A percentile compares a stretch with the other conserved stretches of the same genome.
Evolutionary conservation across 2,113 vertebrate species (phyloP).

Genomic region (Perca fluviatilis): DNA sequence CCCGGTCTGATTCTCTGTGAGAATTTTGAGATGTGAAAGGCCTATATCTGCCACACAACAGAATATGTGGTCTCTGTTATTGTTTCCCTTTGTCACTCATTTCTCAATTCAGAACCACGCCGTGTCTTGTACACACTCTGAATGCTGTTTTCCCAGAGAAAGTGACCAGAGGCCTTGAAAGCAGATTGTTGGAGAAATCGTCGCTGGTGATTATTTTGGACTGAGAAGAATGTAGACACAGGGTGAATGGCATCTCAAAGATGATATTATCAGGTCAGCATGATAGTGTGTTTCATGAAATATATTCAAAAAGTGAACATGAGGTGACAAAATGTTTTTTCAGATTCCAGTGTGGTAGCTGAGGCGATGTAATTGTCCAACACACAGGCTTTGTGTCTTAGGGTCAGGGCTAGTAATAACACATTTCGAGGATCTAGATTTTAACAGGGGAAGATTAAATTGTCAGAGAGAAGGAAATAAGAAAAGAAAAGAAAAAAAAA

Average conservation of each 20-base stretch:
- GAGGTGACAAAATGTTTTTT: neutral
- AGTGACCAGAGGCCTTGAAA: constrained; percentile 15
- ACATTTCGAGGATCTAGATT: constrained; percentile 10
- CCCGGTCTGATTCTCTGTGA: constrained; percentile 51
- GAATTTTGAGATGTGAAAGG: constrained; percentile 53
- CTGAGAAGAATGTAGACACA: neutral
- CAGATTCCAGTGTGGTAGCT: neutral
- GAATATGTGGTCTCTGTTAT: constrained; percentile 39
- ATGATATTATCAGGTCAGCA: neutral
- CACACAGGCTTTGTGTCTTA: constrained; percentile 3
- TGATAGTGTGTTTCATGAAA: neutral
- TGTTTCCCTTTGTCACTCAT: constrained; percentile 57
- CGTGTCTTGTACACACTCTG: neutral
- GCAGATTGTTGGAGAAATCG: constrained; percentile 6
- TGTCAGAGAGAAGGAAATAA: constrained; percentile 6
- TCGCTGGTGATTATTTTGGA: constrained; percentile 9
- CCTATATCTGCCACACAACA: constrained; percentile 31
- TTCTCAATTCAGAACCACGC: constrained; percentile 53
- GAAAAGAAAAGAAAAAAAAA: neutral
- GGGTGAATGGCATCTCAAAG: neutral
- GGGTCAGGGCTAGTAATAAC: constrained; percentile 13
- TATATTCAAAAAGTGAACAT: neutral
- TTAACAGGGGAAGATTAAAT: constrained; percentile 5
- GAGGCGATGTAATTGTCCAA: constrained; percentile 19
- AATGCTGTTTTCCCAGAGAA: neutral